phyloP scores from a whole-genome alignment of 2,113 vertebrate genomes.

The Vicugna pacos region DNA sequence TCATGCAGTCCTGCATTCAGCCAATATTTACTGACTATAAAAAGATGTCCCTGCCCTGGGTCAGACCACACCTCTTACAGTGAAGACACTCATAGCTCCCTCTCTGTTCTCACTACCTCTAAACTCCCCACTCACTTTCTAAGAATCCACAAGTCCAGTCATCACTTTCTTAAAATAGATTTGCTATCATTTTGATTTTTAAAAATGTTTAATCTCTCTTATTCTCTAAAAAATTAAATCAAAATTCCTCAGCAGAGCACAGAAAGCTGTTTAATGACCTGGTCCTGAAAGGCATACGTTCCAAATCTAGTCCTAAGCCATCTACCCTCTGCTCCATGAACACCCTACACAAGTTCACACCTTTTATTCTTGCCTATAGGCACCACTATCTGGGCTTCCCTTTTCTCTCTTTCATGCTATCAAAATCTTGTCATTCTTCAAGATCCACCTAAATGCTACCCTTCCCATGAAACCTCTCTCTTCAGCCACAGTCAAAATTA shows the following conservation, averaged over 20 bases:
- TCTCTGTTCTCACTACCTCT: not conserved
- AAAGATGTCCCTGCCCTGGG: not conserved
- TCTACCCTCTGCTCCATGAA: not conserved
- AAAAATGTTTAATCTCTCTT: not conserved
- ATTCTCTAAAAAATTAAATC: not conserved
- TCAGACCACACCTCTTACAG: not conserved
- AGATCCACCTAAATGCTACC: not conserved
- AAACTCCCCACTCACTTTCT: not conserved
- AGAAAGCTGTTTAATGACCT: not conserved
- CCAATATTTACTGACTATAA: not conserved
- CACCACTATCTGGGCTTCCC: rapidly evolving
- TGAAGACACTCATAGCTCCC: not conserved
- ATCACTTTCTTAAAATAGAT: not conserved
- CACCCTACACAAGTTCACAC: not conserved
- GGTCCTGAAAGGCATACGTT: not conserved
- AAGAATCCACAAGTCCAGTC: not conserved
- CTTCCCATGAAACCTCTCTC: not conserved
- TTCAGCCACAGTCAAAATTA: not conserved
- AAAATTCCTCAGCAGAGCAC: not conserved
- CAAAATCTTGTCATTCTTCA: not conserved
- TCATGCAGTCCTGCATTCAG: not conserved
- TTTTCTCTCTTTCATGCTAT: not conserved
- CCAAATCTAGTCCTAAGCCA: not conserved
- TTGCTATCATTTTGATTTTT: not conserved
- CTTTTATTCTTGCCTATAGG: not conserved